Evolutionary conservation across 1,140 invertebrate genomes (phyloP), one percentile per base, ranked within the genome.

Genomic region (Drosophila lacteicornis): DNA sequence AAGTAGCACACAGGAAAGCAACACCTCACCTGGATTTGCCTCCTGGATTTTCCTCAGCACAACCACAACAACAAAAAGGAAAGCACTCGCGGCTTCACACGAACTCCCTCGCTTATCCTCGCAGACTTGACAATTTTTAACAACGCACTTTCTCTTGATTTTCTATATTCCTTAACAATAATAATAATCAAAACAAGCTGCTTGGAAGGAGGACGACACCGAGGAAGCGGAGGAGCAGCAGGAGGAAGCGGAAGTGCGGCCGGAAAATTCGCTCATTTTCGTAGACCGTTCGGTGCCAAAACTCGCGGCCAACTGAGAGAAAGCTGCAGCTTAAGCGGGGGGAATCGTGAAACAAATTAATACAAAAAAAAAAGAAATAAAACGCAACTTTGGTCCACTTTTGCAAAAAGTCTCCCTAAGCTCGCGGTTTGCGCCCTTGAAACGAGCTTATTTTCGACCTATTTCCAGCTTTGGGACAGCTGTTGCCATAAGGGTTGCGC

Each of bases 281-380:
- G 66, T 58, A 50, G 46, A 68, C 66, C 83, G 53, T 73, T 65
- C 79, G 73, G 66, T 59, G 69, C 79, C 70, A 79, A 70, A 76
- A 71, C 62, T 75, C 83, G 83, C 79, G 79, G 55, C 83, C 83
- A 82, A 82, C 82, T 85, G 49, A 78, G 56, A 5, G 40, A 57
- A 57, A 57, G 55, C 55, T 22, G 11, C 5, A 25, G 53, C 53
- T n/a, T n/a, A 57, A 42, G 38, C 57, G 53, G 53, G 33, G 53
- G 19, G 9, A 46, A 25, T 40, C 19, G 3, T 4, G 19, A 33
- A 33, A 12, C 0, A 8, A 47, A 8, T 17, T 9, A 15, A 25
- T 3, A 30, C 12, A 9, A 50, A 50, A 33, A 51, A 12, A 51
- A 17, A 51, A 19, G 19, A 19, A 42, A 61, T 43, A 19, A 68